phyloP scores from a whole-genome alignment of 1,140 invertebrate species.

The Palaemon carinicauda region DNA sequence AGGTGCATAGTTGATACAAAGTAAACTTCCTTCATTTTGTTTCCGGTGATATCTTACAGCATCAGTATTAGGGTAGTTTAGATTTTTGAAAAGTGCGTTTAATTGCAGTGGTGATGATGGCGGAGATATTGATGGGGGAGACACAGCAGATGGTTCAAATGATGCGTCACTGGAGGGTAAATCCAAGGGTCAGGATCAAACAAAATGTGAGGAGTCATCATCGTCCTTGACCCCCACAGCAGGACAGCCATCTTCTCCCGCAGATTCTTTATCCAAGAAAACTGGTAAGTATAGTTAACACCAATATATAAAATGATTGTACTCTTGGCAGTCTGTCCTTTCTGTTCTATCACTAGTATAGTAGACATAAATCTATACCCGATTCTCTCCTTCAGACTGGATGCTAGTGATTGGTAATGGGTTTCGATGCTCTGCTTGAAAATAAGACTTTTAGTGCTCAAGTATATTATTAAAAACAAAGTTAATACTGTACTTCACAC shows the following conservation, averaged over 20 bases:
- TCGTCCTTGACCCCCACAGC: not conserved
- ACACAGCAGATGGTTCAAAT: conserved; percentile 17
- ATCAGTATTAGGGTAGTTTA: not conserved
- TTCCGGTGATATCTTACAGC: too few species aligned
- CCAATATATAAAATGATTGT: too few species aligned
- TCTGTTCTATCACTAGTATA: not conserved
- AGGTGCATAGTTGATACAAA: too few species aligned
- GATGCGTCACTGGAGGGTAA: not conserved
- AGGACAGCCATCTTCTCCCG: conserved; percentile 25
- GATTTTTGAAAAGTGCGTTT: not conserved
- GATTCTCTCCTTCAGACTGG: conserved; percentile 4
- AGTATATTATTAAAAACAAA: too few species aligned
- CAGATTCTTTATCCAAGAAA: conserved; percentile 40
- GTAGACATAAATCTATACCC: conserved; percentile 6
- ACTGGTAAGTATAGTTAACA: conserved; percentile 20
- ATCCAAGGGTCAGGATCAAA: not conserved
- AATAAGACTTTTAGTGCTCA: not conserved
- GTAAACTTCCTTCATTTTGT: too few species aligned
- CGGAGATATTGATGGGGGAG: conserved; percentile 39
- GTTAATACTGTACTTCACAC: not conserved
- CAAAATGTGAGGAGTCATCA: not conserved
- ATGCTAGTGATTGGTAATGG: conserved; percentile 29
- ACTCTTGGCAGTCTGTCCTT: not conserved
- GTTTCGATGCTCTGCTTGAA: conserved; percentile 32
- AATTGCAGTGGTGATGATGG: conserved; percentile 41